Base-by-base conservation (phyloP, 2,888 invertebrate genomes). In the Merodon equestris region DNA sequence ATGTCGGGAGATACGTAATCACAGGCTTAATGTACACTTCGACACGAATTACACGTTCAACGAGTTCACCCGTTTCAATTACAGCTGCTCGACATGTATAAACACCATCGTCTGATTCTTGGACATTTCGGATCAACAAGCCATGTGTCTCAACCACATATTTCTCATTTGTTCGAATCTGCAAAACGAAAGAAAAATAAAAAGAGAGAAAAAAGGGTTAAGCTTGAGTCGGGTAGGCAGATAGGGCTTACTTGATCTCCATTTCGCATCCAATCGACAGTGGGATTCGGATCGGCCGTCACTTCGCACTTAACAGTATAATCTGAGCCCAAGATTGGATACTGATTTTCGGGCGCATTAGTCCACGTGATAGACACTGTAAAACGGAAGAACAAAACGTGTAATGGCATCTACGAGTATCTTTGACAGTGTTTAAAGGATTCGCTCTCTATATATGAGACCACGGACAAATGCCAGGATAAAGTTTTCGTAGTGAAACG, bases 51-150 rank as follows among this genome's bases (percentile, higher is more conserved):
- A 92, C 91, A 74, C 94, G 92, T 83, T 94, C 93, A 58, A 93
- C 91, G 4, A 95, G 90, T 86, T 95, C 94, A 44, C 96, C 97
- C 42, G 96, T 95, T 81, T 92, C 91, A 14, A 93, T 91, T 0
- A 96, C 96, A 44, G 94, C 93, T n/a, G 96, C 97, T 50, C 95
- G 92, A 86, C 97, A 97, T 3, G 93, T 94, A 86, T 97, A 97
- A 9, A 93, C 91, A 0, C 96, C 97, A 85, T 96, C 96, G 84
- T 97, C 96, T 13, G 93, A 92, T 86, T 95, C 94, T 82, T 92
- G 91, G 0, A 96, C 94, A 83, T 93, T 92, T 83, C 92, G 93
- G 74, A 97, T 95, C 68, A 93, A 88, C 10, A 97, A 89, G 0
- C 95, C 96, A 83, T 95, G 93, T 0, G 93, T 90, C 83, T 94